phyloP scores from a whole-genome alignment of 2,113 vertebrate genomes.

The Sialia sialis region DNA sequence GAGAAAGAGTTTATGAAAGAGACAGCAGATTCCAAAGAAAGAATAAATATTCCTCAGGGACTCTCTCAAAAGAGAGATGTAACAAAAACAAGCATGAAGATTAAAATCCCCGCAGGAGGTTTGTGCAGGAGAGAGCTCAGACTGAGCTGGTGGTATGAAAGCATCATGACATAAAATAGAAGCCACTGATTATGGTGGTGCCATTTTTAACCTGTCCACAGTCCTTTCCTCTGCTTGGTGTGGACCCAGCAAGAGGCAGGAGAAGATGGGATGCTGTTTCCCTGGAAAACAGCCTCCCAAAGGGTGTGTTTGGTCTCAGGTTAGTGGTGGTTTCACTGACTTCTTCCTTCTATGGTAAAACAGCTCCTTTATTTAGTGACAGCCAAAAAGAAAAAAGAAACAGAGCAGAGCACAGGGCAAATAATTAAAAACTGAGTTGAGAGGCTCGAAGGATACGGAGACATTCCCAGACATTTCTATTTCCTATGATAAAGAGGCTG shows the following conservation, averaged over 20 bases:
- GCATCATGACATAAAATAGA: neutral
- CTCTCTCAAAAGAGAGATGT: conserved; percentile 6
- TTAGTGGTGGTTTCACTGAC: neutral
- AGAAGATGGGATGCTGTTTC: neutral
- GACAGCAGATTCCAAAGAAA: conserved; percentile 24
- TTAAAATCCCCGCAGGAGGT: neutral
- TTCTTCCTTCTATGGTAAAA: neutral
- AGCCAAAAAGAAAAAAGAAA: neutral
- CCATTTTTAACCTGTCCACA: neutral
- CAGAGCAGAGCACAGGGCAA: neutral
- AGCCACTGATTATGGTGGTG: neutral
- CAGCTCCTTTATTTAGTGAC: neutral
- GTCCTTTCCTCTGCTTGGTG: neutral
- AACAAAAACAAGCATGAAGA: conserved; percentile 29
- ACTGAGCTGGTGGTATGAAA: neutral
- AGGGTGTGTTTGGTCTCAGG: neutral
- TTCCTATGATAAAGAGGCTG: neutral
- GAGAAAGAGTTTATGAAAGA: conserved; percentile 47
- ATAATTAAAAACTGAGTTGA: neutral
- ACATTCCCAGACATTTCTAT: neutral
- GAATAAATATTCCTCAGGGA: conserved; percentile 22
- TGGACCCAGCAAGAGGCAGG: neutral
- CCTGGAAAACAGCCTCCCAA: neutral
- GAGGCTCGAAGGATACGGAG: neutral
- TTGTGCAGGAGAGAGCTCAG: neutral